Evolutionary conservation across 1,140 invertebrate species (phyloP), one percentile per base, ranked within the genome.

Genomic region (Armadillidium nasatum): DNA sequence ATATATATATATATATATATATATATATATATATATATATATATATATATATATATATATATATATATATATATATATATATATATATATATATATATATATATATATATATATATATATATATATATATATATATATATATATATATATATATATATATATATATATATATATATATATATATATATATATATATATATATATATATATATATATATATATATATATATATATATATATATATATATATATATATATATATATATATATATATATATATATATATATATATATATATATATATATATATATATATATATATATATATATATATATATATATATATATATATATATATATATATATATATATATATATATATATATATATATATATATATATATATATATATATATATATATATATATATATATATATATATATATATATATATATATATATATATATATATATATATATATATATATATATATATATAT

Each of bases 201-300:
- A 33, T 33, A 33, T 60, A n/a, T 60, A 11, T 46, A 77, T 71
- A 77, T 73, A 72, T 71, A 74, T 15, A 10, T 45, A 7, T 33
- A 33, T 33, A 33, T 33, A 33, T 33, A 33, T 33, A 33, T 33
- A 33, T 33, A 33, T 33, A 33, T 33, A 33, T 33, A 33, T 33
- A 33, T 33, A 33, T 33, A 33, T 33, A 33, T 33, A 33, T 33
- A 33, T 33, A 33, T 33, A 33, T 33, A 33, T 33, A 33, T 33
- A 33, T 33, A 33, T 33, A 33, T 33, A 33, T 33, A 33, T 33
- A 6, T 19, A n/a, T 19, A n/a, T 19, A n/a, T 19, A n/a, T 19
- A 2, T 19, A n/a, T 19, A n/a, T 19, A n/a, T 19, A n/a, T 19
- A n/a, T 19, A 21, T 19, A 21, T 7, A n/a, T 19, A n/a, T 19